phyloP scores from a whole-genome alignment of 2,797 vertebrate species.

The Hyperoplus lanceolatus region DNA sequence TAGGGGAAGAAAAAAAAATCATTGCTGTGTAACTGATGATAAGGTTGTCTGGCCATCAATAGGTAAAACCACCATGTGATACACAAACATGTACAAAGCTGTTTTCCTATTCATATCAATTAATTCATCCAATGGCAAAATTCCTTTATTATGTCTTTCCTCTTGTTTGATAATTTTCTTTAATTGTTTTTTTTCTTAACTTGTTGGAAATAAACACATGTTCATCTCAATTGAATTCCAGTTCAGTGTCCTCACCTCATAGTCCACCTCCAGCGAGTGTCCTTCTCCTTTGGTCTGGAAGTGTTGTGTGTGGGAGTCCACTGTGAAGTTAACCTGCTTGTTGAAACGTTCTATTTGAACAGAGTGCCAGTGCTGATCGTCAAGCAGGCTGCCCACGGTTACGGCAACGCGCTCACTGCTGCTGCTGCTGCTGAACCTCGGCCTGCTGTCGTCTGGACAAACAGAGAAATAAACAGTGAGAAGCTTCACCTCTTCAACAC shows the following conservation, averaged over 20 bases:
- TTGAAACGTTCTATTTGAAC: slow-evolving; percentile 95
- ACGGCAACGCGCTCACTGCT: slow-evolving; percentile 83
- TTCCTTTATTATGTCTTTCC: too few species aligned
- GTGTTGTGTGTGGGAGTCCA: slow-evolving; percentile 93
- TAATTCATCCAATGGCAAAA: too few species aligned
- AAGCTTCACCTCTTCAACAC: neutral
- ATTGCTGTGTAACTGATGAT: slow-evolving; percentile 23
- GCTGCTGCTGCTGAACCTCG: slow-evolving; percentile 84
- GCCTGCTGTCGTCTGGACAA: slow-evolving; percentile 89
- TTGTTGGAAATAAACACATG: too few species aligned
- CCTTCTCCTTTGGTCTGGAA: slow-evolving; percentile 93
- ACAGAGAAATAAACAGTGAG: slow-evolving; percentile 20
- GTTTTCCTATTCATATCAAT: neutral
- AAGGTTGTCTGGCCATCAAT: neutral
- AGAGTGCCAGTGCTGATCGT: slow-evolving; percentile 97
- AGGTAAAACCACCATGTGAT: slow-evolving; percentile 24
- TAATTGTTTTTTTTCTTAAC: too few species aligned
- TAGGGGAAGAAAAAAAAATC: too few species aligned
- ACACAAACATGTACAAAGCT: slow-evolving; percentile 18
- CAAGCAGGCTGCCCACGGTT: slow-evolving; percentile 93
- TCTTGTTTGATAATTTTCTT: too few species aligned
- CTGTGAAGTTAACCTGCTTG: slow-evolving; percentile 96
- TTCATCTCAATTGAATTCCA: neutral
- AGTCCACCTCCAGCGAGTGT: slow-evolving; percentile 95
- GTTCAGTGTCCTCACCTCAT: slow-evolving; percentile 85